Evolutionary conservation across 2,797 vertebrate species (phyloP).

Genomic region (Girardinus metallicus): DNA sequence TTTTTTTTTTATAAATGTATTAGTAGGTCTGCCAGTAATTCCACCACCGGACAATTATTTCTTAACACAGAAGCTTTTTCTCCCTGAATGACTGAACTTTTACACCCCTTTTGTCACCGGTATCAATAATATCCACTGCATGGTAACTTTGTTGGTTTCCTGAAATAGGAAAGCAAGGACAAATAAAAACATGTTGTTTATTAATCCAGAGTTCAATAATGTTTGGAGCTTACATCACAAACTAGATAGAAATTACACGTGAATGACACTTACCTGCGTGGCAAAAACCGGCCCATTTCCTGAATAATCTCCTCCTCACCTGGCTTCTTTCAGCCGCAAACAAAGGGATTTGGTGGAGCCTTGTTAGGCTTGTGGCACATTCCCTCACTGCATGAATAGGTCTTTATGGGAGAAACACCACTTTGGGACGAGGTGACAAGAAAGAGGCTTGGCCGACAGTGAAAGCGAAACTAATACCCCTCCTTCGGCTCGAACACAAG

Average conservation of each 20-base stretch:
- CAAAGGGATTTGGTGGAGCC: slow-evolving; percentile 64
- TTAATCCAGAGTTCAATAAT: slow-evolving; percentile 10
- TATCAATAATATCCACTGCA: background rate
- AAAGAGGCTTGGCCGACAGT: slow-evolving; percentile 71
- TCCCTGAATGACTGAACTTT: background rate
- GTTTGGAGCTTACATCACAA: slow-evolving; percentile 12
- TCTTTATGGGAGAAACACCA: slow-evolving; percentile 75
- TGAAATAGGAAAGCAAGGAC: slow-evolving; percentile 16
- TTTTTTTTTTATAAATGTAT: background rate
- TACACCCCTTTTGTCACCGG: background rate
- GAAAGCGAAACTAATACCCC: slow-evolving; percentile 77
- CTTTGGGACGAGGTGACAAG: slow-evolving; percentile 75
- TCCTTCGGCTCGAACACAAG: slow-evolving; percentile 64
- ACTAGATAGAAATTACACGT: slow-evolving; percentile 38
- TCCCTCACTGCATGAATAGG: slow-evolving; percentile 73
- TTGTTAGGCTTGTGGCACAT: slow-evolving; percentile 66
- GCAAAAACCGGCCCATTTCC: slow-evolving; percentile 29
- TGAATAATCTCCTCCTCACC: slow-evolving; percentile 69
- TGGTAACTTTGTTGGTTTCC: slow-evolving; percentile 32
- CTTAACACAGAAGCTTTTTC: background rate
- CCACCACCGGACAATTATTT: background rate
- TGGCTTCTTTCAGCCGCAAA: slow-evolving; percentile 65
- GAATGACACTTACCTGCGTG: slow-evolving; percentile 51
- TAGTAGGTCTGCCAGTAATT: background rate
- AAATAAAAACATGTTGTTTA: slow-evolving; percentile 3